A percentile compares a stretch with the other conserved stretches of the same genome.
These are phyloP conservation scores for Cheilosia variabilis DNA, from an alignment of 2,888 invertebrate species.

Conservation along the genomic window DNA sequence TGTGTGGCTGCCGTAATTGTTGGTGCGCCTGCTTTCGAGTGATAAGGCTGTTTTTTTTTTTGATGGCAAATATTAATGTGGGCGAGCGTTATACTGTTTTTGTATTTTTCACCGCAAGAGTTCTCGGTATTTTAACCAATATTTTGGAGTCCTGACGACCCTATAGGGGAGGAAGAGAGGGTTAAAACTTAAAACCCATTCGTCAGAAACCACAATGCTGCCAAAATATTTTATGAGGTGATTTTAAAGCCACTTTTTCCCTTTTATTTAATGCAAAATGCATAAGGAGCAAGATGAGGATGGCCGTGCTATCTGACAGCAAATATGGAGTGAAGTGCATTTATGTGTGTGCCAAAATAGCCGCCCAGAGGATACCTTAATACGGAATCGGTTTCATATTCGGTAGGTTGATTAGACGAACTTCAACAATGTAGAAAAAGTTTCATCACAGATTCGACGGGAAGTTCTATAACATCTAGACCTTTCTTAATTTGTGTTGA, in stretches of 20 bases:
- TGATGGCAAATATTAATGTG: no score
- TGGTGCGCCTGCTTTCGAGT: constrained; percentile 43
- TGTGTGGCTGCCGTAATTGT: constrained; percentile 9
- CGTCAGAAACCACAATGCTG: constrained; percentile 68
- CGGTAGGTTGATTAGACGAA: no score
- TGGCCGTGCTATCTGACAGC: not conserved
- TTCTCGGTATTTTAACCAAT: not conserved
- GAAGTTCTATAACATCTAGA: no score
- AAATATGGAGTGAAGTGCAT: not conserved
- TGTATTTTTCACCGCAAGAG: constrained; percentile 10
- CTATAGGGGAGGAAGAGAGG: not conserved
- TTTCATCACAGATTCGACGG: no score
- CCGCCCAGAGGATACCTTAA: no score
- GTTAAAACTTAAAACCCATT: constrained; percentile 33
- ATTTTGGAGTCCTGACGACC: not conserved
- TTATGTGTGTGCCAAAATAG: not conserved
- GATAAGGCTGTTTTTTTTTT: constrained; percentile 52
- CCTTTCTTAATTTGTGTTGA: no score
- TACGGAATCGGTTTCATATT: no score
- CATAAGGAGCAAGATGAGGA: constrained; percentile 17
- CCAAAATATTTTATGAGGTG: constrained; percentile 64
- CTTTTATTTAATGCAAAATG: constrained; percentile 47
- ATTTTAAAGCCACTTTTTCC: constrained; percentile 46
- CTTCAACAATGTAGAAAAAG: no score
- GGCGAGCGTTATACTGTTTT: not conserved